phyloP scores from a whole-genome alignment of 1,140 invertebrate genomes.

The Ladona fulva region DNA sequence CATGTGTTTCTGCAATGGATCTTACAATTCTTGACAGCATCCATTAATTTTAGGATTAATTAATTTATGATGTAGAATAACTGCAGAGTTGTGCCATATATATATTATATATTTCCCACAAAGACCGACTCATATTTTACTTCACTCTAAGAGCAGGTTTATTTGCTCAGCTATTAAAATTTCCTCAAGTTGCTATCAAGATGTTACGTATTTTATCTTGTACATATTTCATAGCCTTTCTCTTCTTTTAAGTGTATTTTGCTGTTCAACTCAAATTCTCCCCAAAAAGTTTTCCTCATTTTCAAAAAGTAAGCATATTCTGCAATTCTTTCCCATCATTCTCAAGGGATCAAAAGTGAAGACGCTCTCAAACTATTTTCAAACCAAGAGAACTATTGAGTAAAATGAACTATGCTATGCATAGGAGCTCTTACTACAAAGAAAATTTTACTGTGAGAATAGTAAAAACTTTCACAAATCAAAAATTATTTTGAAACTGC shows the following conservation, averaged over 20 bases:
- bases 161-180: neutral
- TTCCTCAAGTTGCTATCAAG: neutral
- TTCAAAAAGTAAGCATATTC: neutral
- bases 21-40: neutral
- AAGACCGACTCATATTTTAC: neutral
- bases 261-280: neutral
- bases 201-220: neutral
- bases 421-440: neutral
- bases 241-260: neutral
- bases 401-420: neutral
- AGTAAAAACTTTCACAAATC: neutral
- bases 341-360: neutral
- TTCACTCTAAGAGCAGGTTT: neutral
- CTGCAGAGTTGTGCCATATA: neutral
- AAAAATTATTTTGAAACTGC: neutral
- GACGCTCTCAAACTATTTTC: neutral
- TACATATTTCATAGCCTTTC: neutral
- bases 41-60: neutral
- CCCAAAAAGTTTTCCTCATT: neutral
- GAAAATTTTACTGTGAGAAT: neutral
- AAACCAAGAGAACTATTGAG: neutral
- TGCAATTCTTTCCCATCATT: neutral
- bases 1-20: neutral
- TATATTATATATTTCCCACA: neutral
- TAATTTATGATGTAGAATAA: neutral